Percentiles rank a stretch among this genome's conserved stretches.
These are phyloP conservation scores for Talpa occidentalis DNA, from an alignment of 2,113 vertebrate species.

Conservation along the genomic window DNA sequence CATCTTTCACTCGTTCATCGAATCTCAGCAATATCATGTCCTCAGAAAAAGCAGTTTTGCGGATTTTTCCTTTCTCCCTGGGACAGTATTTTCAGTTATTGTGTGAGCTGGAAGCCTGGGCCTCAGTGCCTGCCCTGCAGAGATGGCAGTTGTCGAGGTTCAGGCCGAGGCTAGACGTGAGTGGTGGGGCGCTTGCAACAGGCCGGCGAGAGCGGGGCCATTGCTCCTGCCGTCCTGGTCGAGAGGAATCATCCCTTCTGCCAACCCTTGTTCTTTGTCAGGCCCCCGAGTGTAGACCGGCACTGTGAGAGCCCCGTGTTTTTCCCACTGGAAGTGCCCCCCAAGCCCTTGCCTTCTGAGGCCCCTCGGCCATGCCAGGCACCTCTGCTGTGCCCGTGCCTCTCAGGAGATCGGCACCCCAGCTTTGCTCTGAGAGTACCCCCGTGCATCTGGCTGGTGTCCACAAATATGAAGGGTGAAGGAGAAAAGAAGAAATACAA, in stretches of 20 bases:
- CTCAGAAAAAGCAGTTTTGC: not conserved
- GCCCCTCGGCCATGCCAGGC: not conserved
- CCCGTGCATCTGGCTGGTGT: not conserved
- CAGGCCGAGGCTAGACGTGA: too few relatives aligned
- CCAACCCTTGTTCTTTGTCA: not conserved
- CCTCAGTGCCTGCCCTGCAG: not conserved
- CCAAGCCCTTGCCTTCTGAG: not conserved
- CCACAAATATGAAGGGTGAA: accelerated
- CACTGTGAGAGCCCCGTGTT: accelerated
- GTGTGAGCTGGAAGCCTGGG: too few relatives aligned
- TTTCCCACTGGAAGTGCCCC: accelerated
- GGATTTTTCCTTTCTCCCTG: not conserved
- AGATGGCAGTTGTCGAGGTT: not conserved
- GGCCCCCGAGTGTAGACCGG: too few relatives aligned
- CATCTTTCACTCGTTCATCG: too few relatives aligned
- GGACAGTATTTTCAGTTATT: not conserved
- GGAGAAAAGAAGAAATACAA: not conserved
- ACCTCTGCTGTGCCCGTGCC: not conserved
- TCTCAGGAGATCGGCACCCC: not conserved
- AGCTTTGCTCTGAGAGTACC: not conserved
- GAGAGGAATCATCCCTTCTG: not conserved
- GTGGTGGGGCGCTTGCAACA: too few relatives aligned
- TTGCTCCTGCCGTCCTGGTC: too few relatives aligned
- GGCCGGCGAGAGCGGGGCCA: too few relatives aligned
- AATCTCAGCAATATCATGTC: not conserved